These are phyloP conservation scores for Marisa cornuarietis DNA, from an alignment of 1,140 invertebrate species.

Conservation along the genomic window DNA sequence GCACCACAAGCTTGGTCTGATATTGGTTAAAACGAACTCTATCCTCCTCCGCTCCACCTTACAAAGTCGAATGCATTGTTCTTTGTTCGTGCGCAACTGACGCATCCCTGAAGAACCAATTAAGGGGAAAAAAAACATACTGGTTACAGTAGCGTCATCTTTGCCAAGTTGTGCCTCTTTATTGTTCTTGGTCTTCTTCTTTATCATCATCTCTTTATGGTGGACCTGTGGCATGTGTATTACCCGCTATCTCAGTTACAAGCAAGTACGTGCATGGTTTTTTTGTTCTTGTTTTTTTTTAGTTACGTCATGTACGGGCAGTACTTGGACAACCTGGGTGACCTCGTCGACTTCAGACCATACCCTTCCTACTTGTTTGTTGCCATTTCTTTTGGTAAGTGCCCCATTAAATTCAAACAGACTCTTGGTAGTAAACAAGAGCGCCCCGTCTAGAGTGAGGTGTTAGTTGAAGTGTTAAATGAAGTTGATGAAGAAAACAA, in stretches of 20 bases:
- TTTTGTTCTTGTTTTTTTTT: neutral
- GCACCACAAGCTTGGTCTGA: no score
- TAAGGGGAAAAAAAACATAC: neutral
- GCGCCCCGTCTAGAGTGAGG: no score
- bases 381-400: conserved; percentile 1
- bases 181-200: neutral
- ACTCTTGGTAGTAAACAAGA: no score
- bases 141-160: neutral
- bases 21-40: no score
- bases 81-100: neutral
- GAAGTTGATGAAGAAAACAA: no score
- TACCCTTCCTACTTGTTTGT: conserved; percentile 1
- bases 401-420: no score
- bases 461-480: no score
- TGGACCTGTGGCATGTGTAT: no score
- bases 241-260: neutral
- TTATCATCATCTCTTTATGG: neutral
- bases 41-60: no score
- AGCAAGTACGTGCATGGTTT: neutral
- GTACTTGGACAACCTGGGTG: neutral
- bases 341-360: neutral
- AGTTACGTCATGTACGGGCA: conserved; percentile 4
- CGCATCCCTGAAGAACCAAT: neutral
- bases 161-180: neutral
- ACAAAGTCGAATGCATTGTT: no score